phyloP scores from a whole-genome alignment of 1,140 invertebrate species.

The Centruroides sculpturatus region DNA sequence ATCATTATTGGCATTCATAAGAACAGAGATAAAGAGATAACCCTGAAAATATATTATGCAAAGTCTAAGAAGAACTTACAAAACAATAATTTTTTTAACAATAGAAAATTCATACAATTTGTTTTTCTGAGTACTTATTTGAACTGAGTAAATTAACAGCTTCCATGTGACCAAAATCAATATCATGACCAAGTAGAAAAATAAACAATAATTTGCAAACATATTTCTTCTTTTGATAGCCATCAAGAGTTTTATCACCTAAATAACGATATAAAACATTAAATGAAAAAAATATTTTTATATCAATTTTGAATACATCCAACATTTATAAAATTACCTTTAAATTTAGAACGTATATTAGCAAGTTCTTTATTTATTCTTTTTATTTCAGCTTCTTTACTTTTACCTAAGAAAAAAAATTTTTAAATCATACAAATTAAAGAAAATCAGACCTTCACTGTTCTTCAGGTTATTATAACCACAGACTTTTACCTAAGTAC shows the following conservation, averaged over 20 bases:
- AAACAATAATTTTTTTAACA: background rate
- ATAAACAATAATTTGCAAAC: slow-evolving; percentile 99
- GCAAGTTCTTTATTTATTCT: slow-evolving; percentile 99
- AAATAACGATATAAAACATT: slow-evolving; percentile 1
- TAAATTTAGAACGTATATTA: slow-evolving; percentile 99
- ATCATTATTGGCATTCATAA: slow-evolving; percentile 98
- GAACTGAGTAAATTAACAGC: slow-evolving; percentile 99
- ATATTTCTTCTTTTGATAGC: slow-evolving; percentile 99
- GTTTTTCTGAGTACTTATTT: slow-evolving; percentile 99
- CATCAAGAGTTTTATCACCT: slow-evolving; percentile 97
- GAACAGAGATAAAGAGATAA: slow-evolving; percentile 41
- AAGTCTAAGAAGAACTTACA: background rate
- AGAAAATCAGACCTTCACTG: too few species aligned
- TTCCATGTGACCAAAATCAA: slow-evolving; percentile 99
- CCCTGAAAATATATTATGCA: slow-evolving; percentile 34
- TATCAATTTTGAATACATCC: background rate
- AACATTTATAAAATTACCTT: slow-evolving; percentile 41
- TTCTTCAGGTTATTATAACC: too few species aligned
- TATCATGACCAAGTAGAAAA: slow-evolving; percentile 96
- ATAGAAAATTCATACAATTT: slow-evolving; percentile 72
- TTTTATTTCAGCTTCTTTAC: slow-evolving; percentile 99
- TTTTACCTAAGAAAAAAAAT: slow-evolving; percentile 44
- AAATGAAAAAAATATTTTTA: too few species aligned
- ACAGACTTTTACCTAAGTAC: too few species aligned
- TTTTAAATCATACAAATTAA: background rate